Evolutionary conservation across 2,797 vertebrate genomes (phyloP).

Genomic region (Hemitrygon akajei): DNA sequence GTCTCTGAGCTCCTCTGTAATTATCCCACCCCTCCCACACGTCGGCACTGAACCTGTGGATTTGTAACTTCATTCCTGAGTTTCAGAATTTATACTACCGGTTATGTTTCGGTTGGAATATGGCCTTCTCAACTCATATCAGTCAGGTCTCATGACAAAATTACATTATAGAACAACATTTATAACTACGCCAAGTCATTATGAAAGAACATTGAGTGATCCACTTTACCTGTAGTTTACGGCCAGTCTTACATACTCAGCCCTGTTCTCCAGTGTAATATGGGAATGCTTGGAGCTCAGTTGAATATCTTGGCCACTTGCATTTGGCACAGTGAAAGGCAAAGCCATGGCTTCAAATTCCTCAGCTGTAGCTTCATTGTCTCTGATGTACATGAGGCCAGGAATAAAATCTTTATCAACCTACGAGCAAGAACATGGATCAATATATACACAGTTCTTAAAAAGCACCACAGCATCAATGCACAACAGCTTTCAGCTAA

Average conservation of each 20-base stretch:
- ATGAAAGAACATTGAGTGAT: not conserved
- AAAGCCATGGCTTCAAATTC: constrained; percentile 96
- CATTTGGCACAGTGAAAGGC: constrained; percentile 92
- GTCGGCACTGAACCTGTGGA: too few species aligned
- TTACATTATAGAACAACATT: not conserved
- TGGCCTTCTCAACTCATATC: too few species aligned
- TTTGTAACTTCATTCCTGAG: too few species aligned
- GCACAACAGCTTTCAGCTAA: not conserved
- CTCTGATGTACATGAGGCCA: constrained; percentile 95
- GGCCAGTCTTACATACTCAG: constrained; percentile 89
- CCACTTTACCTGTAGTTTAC: constrained; percentile 83
- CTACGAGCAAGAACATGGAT: constrained; percentile 50
- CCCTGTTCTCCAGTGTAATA: constrained; percentile 88
- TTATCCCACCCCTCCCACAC: too few species aligned
- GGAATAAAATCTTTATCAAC: constrained; percentile 99
- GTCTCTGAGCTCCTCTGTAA: too few species aligned
- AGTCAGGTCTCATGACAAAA: too few species aligned
- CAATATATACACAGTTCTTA: not conserved
- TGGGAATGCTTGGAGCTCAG: constrained; percentile 90
- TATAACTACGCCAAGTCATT: not conserved
- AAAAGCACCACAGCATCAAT: not conserved
- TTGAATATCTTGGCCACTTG: constrained; percentile 94
- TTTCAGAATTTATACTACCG: too few species aligned
- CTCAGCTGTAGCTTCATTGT: constrained; percentile 89
- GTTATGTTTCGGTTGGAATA: too few species aligned